Base-by-base conservation (phyloP, 2,113 vertebrate species). In the Laterallus jamaicensis region DNA sequence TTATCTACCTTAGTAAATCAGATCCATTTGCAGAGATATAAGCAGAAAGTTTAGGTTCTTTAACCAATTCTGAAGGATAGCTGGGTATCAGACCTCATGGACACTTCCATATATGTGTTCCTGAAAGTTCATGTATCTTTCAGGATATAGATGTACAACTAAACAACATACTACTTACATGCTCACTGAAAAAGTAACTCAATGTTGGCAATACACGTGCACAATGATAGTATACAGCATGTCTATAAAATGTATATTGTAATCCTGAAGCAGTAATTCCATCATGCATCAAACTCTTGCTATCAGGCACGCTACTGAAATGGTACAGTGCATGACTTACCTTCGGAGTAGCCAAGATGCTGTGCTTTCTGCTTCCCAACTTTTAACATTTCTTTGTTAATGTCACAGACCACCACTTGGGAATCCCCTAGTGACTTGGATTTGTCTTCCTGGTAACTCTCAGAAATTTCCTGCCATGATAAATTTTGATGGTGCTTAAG, bases 301-400 rank as follows among this genome's bases (percentile, higher is more conserved):
- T 50, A 2, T 21, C 47, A n/a, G 29, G 35, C 59, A 76, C 0
- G 1, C 26, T 62, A 54, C 25, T 31, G 42, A 75, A 87, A 35
- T 0, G 0, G 37, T 26, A 40, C 29, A 29, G 60, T 11, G 15
- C 19, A 79, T 19, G 47, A 93, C 96, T 96, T 78, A 99, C 99
- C 99, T 91, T 98, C 92, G 7, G 81, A 95, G 92, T 98, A 95
- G 91, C 98, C 98, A 70, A 96, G 94, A 12, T 95, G 62, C 15
- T 97, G 93, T 0, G 98, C 98, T 90, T 98, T 98, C 97, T 98
- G 95, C 88, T 98, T 99, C 62, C 99, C 99, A 87, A 99, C 97
- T 94, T 98, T 99, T 68, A 99, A 97, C 99, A 99, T 99, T 96
- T 99, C 99, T 94, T 98, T 99, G 97, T 99, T 99, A 93, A 99